phyloP scores from a whole-genome alignment of 2,888 invertebrate species.

The Ariolimax columbianus region DNA sequence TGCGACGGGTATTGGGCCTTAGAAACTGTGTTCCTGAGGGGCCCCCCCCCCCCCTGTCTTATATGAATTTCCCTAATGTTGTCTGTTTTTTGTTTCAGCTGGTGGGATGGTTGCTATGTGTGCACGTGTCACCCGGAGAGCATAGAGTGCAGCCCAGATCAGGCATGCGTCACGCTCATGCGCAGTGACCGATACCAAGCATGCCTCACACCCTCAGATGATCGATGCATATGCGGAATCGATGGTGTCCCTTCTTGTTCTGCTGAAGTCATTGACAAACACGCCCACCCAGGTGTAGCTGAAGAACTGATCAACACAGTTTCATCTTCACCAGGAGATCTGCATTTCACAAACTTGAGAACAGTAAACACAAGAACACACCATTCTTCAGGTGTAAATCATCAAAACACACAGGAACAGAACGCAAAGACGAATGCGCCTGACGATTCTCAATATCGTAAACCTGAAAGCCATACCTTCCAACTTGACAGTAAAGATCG shows the following conservation, averaged over 20 bases:
- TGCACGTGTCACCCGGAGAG: constrained; percentile 51
- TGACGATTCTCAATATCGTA: background rate
- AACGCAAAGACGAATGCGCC: background rate
- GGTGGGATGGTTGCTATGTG: constrained; percentile 56
- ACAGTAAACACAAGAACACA: background rate
- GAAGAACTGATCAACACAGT: background rate
- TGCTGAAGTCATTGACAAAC: constrained; percentile 50
- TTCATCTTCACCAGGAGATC: background rate
- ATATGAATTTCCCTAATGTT: background rate
- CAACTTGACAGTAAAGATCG: background rate
- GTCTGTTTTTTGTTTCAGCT: constrained; percentile 23
- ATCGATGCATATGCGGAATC: constrained; percentile 55
- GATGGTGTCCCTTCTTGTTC: constrained; percentile 58
- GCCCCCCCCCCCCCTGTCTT: no score
- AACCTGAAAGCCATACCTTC: background rate
- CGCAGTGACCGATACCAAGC: background rate
- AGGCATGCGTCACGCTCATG: constrained; percentile 43
- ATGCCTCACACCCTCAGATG: constrained; percentile 38
- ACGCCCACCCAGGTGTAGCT: constrained; percentile 27
- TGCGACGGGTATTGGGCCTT: no score
- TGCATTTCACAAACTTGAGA: background rate
- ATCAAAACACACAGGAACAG: background rate
- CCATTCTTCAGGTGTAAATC: background rate
- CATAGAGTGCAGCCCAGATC: constrained; percentile 51
- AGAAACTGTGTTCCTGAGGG: no score